phyloP scores from a whole-genome alignment of 2,113 vertebrate genomes.

The Syngnathus scovelli region DNA sequence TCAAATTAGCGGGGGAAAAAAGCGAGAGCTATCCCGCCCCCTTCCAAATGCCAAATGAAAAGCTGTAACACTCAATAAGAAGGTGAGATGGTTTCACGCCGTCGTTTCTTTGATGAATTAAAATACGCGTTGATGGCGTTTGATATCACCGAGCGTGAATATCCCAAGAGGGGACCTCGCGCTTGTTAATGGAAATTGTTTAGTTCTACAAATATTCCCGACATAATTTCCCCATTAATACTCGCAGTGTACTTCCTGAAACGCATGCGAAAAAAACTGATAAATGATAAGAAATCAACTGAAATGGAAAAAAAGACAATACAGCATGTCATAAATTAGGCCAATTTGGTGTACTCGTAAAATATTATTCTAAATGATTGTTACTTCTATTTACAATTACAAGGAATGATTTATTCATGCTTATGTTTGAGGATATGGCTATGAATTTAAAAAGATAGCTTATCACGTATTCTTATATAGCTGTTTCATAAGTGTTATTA shows the following conservation, averaged over 20 bases:
- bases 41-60: neutral
- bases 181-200: constrained; percentile 52
- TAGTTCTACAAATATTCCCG: constrained; percentile 57
- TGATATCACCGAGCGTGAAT: constrained; percentile 9
- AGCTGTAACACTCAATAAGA: neutral
- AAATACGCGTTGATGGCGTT: constrained; percentile 6
- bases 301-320: neutral
- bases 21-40: constrained; percentile 38
- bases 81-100: neutral
- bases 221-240: neutral
- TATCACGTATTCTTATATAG: too few species aligned
- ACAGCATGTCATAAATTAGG: too few species aligned
- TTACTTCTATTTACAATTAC: too few species aligned
- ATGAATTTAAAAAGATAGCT: too few species aligned
- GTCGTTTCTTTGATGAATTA: neutral
- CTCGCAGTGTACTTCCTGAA: neutral
- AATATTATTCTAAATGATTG: too few species aligned
- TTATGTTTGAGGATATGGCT: too few species aligned
- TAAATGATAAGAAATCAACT: neutral
- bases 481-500: too few species aligned
- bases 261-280: neutral
- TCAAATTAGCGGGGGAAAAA: constrained; percentile 71
- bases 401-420: too few species aligned
- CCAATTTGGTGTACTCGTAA: too few species aligned
- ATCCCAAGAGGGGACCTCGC: constrained; percentile 25